A percentile compares a stretch with the other conserved stretches of the same genome.
Evolutionary conservation across 1,140 invertebrate genomes (phyloP).

Genomic region (Panulirus ornatus): DNA sequence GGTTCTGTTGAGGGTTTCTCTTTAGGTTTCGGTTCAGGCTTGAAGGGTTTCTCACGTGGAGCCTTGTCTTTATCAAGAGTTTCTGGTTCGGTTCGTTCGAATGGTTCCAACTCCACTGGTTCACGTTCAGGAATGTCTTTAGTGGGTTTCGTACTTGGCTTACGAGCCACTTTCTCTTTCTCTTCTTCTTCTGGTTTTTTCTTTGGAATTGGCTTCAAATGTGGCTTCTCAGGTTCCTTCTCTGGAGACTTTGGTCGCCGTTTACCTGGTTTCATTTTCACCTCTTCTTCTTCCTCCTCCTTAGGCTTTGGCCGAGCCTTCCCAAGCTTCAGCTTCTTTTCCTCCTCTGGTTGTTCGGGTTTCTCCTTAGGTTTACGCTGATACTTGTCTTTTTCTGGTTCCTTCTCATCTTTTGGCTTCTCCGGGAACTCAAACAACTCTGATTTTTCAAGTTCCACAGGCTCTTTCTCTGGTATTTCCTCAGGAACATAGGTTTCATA

Average conservation of each 20-base stretch:
- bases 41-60: slow-evolving; percentile 51
- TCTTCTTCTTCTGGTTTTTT: slow-evolving; percentile 62
- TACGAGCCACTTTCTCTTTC: slow-evolving; percentile 53
- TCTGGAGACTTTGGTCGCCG: slow-evolving; percentile 55
- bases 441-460: slow-evolving; percentile 55
- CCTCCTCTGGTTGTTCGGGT: slow-evolving; percentile 54
- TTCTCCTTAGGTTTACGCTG: slow-evolving; percentile 59
- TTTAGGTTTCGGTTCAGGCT: slow-evolving; percentile 60
- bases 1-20: slow-evolving; percentile 27
- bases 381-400: slow-evolving; percentile 44
- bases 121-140: slow-evolving; percentile 58
- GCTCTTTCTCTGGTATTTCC: slow-evolving; percentile 64
- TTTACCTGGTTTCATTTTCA: slow-evolving; percentile 30
- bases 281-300: slow-evolving; percentile 47
- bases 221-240: slow-evolving; percentile 56
- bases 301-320: slow-evolving; percentile 41
- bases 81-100: slow-evolving; percentile 49
- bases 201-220: slow-evolving; percentile 62
- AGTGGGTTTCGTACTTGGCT: slow-evolving; percentile 46
- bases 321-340: slow-evolving; percentile 49
- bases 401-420: slow-evolving; percentile 36
- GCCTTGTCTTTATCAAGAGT: slow-evolving; percentile 54
- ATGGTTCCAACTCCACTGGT: slow-evolving; percentile 52
- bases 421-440: slow-evolving; percentile 23
- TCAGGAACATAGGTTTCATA: slow-evolving; percentile 65